Evolutionary conservation across 2,888 invertebrate species (phyloP), one percentile per base, ranked within the genome.

Genomic region (Nomada lathburiana): DNA sequence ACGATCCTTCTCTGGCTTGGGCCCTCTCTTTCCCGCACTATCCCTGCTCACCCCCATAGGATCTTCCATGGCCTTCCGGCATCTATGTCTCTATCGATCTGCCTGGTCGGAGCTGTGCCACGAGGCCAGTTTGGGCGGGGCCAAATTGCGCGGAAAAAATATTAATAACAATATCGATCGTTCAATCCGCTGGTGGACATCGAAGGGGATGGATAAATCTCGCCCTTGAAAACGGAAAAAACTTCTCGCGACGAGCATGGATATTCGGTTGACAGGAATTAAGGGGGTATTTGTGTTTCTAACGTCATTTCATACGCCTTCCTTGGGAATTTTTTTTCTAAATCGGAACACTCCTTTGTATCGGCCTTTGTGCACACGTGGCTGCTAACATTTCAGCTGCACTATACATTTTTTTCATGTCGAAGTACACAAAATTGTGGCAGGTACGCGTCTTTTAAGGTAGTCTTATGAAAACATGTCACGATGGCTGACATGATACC

Each of bases 31-130:
- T 65, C n/a, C 23, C 55, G 11, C 53, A 57, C 55, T 69, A 44
- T 9, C 26, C 68, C n/a, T 47, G 68, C 62, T 53, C 72, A 64
- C 69, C 82, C 85, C 84, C 87, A 83, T 86, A 86, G 81, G 63
- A 86, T 86, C 76, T 83, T 84, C 69, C 76, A 83, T 82, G 81
- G 76, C 78, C 84, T 86, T 80, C 73, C 84, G 74, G 83, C 76
- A 77, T 87, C 88, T 80, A 82, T 80, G 80, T 87, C 86, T 82
- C 82, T 87, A 87, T 88, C 84, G 88, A 87, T 87, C 84, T 84
- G 88, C 59, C 29, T 59, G 87, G 80, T 76, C 63, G 62, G 77
- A 71, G 71, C 50, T 55, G 59, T 76, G 76, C 72, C 47, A 81
- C 78, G 73, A 82, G 82, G 79, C 77, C 77, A 65, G 76, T 87